Evolutionary conservation across 2,797 vertebrate genomes (phyloP).

Genomic region (Varecia variegata): DNA sequence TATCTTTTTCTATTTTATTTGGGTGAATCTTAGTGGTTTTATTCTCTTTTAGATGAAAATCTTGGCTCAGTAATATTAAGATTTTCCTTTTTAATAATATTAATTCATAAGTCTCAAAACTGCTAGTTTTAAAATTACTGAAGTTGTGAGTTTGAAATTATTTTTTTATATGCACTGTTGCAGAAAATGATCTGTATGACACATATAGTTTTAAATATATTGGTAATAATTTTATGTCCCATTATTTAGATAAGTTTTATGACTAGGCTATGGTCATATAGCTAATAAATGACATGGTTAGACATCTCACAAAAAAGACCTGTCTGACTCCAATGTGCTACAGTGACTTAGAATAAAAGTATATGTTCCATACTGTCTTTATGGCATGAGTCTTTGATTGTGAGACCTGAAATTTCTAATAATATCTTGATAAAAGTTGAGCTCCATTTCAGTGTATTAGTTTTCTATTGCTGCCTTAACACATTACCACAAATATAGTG

Average conservation of each 20-base stretch:
- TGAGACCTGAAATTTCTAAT: neutral
- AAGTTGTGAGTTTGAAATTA: neutral
- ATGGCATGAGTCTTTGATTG: neutral
- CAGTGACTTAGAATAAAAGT: neutral
- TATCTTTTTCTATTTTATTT: neutral
- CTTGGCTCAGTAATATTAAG: neutral
- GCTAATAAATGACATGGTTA: neutral
- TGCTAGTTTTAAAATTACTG: neutral
- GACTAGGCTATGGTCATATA: neutral
- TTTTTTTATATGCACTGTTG: neutral
- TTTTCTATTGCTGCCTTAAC: neutral
- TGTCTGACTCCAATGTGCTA: neutral
- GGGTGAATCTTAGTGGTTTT: neutral
- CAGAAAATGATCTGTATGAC: neutral
- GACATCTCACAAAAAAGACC: neutral
- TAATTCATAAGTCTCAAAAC: neutral
- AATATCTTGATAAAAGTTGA: neutral
- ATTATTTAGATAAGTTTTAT: neutral
- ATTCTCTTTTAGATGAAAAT: neutral
- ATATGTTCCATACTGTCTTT: neutral
- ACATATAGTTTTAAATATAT: neutral
- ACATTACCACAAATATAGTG: neutral
- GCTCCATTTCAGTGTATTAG: neutral
- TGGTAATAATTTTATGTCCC: neutral
- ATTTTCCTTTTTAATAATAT: neutral